Evolutionary conservation across 1,140 invertebrate species (phyloP).

Genomic region (Zaprionus vittiger): DNA sequence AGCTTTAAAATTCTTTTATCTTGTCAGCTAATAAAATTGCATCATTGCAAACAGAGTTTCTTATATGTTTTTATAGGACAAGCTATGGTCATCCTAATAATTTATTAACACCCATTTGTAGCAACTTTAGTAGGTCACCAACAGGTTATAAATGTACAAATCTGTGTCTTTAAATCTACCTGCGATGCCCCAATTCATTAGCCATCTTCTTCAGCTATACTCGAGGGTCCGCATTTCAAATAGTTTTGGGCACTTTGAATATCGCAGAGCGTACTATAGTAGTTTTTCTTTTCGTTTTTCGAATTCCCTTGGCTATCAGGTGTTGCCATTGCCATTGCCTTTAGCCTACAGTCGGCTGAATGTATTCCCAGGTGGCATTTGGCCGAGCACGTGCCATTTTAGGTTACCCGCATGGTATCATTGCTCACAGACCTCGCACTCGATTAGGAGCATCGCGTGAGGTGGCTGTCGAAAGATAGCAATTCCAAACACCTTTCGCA

Average conservation of each 20-base stretch:
- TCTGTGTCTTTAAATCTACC: neutral
- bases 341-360: constrained; percentile 6
- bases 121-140: fast-evolving
- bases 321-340: constrained; percentile 20
- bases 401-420: constrained; percentile 36
- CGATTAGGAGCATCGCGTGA: constrained; percentile 38
- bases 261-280: neutral
- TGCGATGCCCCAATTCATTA: neutral
- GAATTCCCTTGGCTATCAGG: constrained; percentile 15
- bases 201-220: neutral
- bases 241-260: constrained; percentile 15
- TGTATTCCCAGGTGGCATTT: constrained; percentile 41
- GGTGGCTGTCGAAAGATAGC: constrained; percentile 35
- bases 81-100: neutral
- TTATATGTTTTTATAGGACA: neutral
- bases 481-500: constrained; percentile 13
- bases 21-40: no score
- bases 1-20: no score
- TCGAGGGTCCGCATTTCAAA: constrained; percentile 2
- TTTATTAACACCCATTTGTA: neutral
- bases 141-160: neutral
- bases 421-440: constrained; percentile 35
- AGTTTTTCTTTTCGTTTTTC: neutral
- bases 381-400: constrained; percentile 33
- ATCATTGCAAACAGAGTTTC: no score